phyloP scores from a whole-genome alignment of 2,888 invertebrate species.

The Oligia fasciuncula region DNA sequence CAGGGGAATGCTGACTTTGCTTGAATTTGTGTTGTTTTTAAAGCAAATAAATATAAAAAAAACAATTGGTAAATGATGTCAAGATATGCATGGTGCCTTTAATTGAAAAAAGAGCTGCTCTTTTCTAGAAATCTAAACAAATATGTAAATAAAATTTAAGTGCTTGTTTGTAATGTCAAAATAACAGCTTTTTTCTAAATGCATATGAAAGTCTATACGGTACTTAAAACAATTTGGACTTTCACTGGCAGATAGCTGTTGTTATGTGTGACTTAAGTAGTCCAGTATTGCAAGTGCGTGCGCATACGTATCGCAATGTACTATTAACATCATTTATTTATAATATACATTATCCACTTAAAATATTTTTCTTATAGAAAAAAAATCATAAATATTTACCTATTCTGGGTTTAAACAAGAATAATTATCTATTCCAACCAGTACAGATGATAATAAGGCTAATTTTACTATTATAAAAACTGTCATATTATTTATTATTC shows the following conservation, averaged over 20 bases:
- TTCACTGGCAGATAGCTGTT: neutral
- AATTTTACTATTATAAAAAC: slow-evolving; percentile 52
- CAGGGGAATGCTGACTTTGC: no score
- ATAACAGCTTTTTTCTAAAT: neutral
- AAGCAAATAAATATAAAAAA: no score
- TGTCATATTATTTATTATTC: slow-evolving; percentile 57
- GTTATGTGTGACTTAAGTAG: neutral
- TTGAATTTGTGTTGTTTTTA: no score
- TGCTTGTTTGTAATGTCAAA: neutral
- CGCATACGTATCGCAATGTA: neutral
- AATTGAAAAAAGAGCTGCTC: no score
- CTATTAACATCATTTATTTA: neutral
- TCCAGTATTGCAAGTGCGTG: neutral
- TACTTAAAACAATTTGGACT: neutral
- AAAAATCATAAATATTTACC: neutral
- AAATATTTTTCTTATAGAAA: neutral
- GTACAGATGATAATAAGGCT: slow-evolving; percentile 33
- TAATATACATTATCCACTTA: neutral
- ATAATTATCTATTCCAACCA: neutral
- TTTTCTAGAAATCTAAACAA: no score
- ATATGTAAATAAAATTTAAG: no score
- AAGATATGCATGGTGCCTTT: no score
- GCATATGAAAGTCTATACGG: neutral
- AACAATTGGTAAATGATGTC: no score
- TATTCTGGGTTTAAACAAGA: neutral